Percentiles rank a stretch among this genome's conserved stretches.
Conservation (phyloP, 2,113 vertebrate species). For the Dipodomys spectabilis region DNA sequence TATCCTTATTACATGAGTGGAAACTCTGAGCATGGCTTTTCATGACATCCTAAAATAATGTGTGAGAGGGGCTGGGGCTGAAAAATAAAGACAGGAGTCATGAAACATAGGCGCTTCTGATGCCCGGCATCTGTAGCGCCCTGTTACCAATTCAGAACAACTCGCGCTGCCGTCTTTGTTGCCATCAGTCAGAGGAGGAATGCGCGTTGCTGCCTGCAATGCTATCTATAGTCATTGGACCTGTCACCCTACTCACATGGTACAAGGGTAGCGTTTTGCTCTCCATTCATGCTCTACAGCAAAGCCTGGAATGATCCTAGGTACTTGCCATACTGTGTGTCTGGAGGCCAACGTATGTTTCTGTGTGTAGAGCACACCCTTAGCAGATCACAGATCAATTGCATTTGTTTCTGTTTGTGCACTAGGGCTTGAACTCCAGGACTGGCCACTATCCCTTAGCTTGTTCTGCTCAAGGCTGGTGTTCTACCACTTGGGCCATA, state of each 20-base stretch:
- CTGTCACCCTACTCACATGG: background rate
- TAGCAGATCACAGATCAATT: background rate
- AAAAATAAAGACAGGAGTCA: conserved; percentile 14
- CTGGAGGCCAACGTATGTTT: background rate
- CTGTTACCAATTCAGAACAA: background rate
- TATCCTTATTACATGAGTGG: conserved; percentile 28
- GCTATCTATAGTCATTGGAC: background rate
- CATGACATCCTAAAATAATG: conserved; percentile 27
- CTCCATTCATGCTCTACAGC: background rate
- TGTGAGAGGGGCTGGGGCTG: background rate
- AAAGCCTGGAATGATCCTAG: background rate
- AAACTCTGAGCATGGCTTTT: conserved; percentile 41
- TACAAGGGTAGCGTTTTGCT: background rate
- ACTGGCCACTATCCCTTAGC: too few relatives aligned
- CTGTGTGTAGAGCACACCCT: background rate
- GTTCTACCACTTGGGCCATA: too few relatives aligned
- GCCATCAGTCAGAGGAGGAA: too few relatives aligned
- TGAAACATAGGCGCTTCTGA: conserved; percentile 28
- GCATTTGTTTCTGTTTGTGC: background rate
- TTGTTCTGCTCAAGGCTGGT: too few relatives aligned
- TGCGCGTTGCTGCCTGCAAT: background rate
- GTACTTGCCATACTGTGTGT: background rate
- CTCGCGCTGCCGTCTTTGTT: background rate
- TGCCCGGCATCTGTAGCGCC: too few relatives aligned
- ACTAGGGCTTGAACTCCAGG: too few relatives aligned